Evolutionary conservation across 2,113 vertebrate species (phyloP), one percentile per base, ranked within the genome.

Genomic region (Gallinago paraguaiae): DNA sequence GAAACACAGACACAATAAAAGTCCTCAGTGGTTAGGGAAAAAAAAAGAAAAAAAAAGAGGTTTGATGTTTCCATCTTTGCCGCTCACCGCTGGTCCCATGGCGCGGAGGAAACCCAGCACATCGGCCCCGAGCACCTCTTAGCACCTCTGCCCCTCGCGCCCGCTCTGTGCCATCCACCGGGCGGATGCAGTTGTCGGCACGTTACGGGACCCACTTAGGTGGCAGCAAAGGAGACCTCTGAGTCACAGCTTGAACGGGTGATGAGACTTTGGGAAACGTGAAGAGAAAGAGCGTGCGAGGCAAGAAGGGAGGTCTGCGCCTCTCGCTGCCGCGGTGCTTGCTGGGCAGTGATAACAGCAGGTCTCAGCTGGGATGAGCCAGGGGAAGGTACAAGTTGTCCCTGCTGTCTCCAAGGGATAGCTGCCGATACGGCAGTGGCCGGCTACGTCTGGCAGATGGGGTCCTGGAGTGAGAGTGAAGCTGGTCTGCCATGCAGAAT

Each of bases 331-430:
- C 2, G 18, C 1, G 0, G 14, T 12, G 51, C 63, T 50, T 0
- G 0, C 59, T 0, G 10, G 56, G 39, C 0, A 0, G 57, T 30
- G 57, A 13, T 25, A 87, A 48, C 53, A 92, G 71, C 82, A 53
- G 82, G 71, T 82, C 64, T 70, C 85, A 70, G 50, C 71, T 41
- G 94, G 71, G 82, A 51, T n/a, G 71, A 7, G 56, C 63, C 45
- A 31, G 60, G 46, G 71, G 51, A 90, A 88, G 46, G 35, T 11
- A 5, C 2, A 2, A 43, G 53, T 51, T 61, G 74, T 63, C 56
- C 46, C 25, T 1, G 0, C 89, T 30, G 35, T 10, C 61, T 24
- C 77, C 6, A 1, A 53, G 88, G 84, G 45, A 65, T 3, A 30
- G 82, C 68, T 31, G 37, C 45, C 0, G 11, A 31, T 19, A 71